Evolutionary conservation across 2,113 vertebrate species (phyloP).

Genomic region (Suricata suricatta): DNA sequence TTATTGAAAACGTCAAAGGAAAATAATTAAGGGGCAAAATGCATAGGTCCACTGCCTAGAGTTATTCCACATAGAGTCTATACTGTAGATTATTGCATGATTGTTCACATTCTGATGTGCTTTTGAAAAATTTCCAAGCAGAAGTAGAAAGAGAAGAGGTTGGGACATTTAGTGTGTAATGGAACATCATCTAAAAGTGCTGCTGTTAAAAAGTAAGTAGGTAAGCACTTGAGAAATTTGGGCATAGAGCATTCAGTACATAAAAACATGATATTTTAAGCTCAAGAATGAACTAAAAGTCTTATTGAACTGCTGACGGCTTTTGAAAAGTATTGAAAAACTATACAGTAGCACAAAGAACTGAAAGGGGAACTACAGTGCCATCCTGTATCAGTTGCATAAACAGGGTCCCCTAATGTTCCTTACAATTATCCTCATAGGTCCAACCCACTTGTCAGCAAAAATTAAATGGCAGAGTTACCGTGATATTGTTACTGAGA

Average conservation of each 20-base stretch:
- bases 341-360: conserved; percentile 36
- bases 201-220: conserved; percentile 13
- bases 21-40: background rate
- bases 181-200: conserved; percentile 20
- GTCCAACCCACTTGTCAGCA: conserved; percentile 66
- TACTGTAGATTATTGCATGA: background rate
- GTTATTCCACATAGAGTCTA: background rate
- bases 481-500: background rate
- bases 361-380: background rate
- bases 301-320: conserved; percentile 60
- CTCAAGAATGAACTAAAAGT: conserved; percentile 35
- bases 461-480: conserved; percentile 66
- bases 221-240: conserved; percentile 51
- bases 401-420: background rate
- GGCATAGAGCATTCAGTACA: background rate
- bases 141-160: conserved; percentile 11
- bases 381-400: background rate
- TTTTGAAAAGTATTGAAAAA: conserved; percentile 59
- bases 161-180: conserved; percentile 2
- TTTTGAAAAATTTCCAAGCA: conserved; percentile 56
- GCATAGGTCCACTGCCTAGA: background rate
- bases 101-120: conserved; percentile 3
- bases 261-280: conserved; percentile 60
- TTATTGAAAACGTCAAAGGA: background rate
- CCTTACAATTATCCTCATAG: conserved; percentile 7